These are phyloP conservation scores for Eulacestoma nigropectus DNA, from an alignment of 2,113 vertebrate genomes.

Conservation along the genomic window DNA sequence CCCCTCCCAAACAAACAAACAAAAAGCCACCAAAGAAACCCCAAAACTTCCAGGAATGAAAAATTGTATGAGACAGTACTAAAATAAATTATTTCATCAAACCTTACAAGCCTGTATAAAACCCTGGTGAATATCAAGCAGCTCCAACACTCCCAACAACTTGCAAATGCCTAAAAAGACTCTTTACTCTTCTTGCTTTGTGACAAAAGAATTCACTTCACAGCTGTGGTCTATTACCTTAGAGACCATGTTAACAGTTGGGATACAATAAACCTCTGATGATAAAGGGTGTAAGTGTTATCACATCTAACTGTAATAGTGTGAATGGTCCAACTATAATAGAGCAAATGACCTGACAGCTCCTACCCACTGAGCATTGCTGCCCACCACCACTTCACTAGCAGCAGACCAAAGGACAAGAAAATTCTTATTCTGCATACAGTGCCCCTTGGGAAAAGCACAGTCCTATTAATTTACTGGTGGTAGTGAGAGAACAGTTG, in stretches of 20 bases:
- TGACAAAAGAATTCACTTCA: not conserved
- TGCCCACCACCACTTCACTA: not conserved
- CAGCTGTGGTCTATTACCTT: constrained; percentile 17
- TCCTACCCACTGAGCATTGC: not conserved
- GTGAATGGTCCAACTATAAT: not conserved
- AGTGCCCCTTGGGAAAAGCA: constrained; percentile 20
- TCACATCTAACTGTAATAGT: not conserved
- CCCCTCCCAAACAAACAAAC: not conserved
- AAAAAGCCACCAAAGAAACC: not conserved
- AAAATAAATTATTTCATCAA: not conserved
- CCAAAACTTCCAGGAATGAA: not conserved
- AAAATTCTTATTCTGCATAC: constrained; percentile 8
- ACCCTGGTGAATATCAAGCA: not conserved
- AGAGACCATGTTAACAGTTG: not conserved
- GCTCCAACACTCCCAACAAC: not conserved
- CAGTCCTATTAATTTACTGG: constrained; percentile 45
- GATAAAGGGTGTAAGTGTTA: not conserved
- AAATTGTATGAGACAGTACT: not conserved
- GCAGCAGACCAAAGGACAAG: not conserved
- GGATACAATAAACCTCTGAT: not conserved
- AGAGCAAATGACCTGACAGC: constrained; percentile 4
- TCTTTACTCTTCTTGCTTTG: not conserved
- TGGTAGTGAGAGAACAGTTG: constrained; percentile 55
- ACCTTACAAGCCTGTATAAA: not conserved
- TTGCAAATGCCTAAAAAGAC: not conserved